phyloP scores from a whole-genome alignment of 1,140 invertebrate genomes.

The Papilio aristodemus region DNA sequence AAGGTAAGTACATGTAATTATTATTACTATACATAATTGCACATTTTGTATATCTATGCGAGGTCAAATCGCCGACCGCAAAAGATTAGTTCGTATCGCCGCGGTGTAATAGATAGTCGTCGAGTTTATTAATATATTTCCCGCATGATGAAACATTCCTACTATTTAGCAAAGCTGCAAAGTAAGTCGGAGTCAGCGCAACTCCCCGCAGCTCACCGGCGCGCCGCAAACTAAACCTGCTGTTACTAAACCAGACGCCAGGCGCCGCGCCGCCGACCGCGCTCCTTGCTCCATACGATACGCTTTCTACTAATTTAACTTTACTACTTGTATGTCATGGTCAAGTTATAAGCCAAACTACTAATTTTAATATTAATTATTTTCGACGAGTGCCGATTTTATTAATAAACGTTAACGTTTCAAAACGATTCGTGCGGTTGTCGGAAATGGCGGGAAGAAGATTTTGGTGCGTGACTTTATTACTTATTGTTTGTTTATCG shows the following conservation, averaged over 20 bases:
- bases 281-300: not conserved
- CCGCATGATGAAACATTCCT: constrained; percentile 31
- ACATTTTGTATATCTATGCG: not conserved
- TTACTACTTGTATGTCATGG: not conserved
- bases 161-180: constrained; percentile 28
- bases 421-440: not conserved
- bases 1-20: too few species aligned
- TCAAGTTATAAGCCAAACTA: not conserved
- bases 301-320: not conserved
- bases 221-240: too few species aligned
- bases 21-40: too few species aligned
- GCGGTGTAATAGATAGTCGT: constrained; percentile 30
- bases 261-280: not conserved
- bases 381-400: not conserved
- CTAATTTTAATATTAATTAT: not conserved
- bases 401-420: not conserved
- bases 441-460: constrained; percentile 28
- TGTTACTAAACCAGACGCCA: not conserved
- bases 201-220: not conserved
- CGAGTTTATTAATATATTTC: constrained; percentile 28
- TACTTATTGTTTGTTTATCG: not conserved
- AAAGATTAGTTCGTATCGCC: constrained; percentile 1
- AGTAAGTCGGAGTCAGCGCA: too few species aligned
- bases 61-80: not conserved
- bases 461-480: not conserved